A percentile compares a stretch with the other conserved stretches of the same genome.
Conservation (phyloP, 2,113 vertebrate species). For the Zosterops japonicus region DNA sequence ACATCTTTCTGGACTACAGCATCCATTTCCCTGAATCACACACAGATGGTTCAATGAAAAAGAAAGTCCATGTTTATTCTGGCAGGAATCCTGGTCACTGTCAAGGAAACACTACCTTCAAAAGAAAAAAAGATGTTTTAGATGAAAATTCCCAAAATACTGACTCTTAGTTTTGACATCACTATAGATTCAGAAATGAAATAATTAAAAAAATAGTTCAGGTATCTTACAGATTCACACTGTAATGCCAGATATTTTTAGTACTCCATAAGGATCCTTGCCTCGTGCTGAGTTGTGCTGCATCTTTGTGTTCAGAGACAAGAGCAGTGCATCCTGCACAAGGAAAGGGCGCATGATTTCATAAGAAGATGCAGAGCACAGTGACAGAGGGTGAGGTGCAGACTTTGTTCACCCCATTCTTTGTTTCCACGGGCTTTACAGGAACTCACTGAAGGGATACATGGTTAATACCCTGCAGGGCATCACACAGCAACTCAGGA, state of each 20-base stretch:
- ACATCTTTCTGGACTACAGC: not conserved
- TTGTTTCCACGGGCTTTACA: not conserved
- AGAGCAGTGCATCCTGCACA: not conserved
- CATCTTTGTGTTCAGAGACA: not conserved
- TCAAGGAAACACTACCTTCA: not conserved
- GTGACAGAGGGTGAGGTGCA: not conserved
- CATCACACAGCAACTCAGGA: not conserved
- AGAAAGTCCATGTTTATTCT: not conserved
- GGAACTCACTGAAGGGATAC: not conserved
- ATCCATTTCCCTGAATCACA: conserved; percentile 9
- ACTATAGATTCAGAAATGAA: not conserved
- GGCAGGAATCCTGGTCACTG: not conserved
- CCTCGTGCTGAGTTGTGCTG: not conserved
- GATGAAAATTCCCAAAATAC: not conserved
- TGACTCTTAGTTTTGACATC: not conserved
- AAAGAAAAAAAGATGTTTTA: not conserved
- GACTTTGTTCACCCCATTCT: not conserved
- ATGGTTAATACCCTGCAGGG: not conserved
- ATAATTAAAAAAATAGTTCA: not conserved
- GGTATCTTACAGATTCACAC: not conserved
- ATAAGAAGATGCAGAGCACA: not conserved
- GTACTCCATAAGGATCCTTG: not conserved
- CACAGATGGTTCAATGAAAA: not conserved
- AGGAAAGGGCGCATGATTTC: not conserved
- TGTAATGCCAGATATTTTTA: not conserved